Base-by-base conservation (phyloP, 2,797 vertebrate species). In the Vultur gryphus region DNA sequence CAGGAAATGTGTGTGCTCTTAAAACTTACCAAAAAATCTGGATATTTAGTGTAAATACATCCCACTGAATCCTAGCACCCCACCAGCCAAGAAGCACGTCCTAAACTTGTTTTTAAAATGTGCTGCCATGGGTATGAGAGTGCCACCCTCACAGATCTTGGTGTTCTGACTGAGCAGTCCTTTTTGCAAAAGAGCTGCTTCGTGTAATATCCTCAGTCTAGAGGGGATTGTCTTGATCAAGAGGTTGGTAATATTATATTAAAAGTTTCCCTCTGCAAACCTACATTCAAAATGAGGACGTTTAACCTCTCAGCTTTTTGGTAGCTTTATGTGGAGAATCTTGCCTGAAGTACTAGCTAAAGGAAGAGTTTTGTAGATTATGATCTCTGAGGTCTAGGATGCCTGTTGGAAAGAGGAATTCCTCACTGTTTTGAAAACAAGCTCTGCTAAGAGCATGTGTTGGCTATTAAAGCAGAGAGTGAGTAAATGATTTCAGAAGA, bases 271-370 rank as follows among this genome's bases (percentile, higher is more conserved):
- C 12, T 84, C 46, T 77, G 20, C 39, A 52, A 87, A 55, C 23
- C 25, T 52, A 5, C 8, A 6, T 76, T 84, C 31, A 8, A 81
- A 80, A 43, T 35, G 11, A 78, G 41, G 52, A 39, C 0, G 0
- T 57, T 84, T 51, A 81, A 51, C 37, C n/a, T 83, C 43, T 81
- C 10, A 23, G 18, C 31, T 86, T 57, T 92, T 59, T 35, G 16
- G 48, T 64, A 54, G 14, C 31, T 90, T 61, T 72, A 10, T 29
- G 12, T 25, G 55, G 43, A 88, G 35, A 35, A 49, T 58, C 26
- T 17, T 77, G 11, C 13, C 28, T 62, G 31, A 75, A 51, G 9
- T 46, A 35, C 3, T 41, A 49, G 44, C 43, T 83, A 52, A 46
- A 58, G 39, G 35, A 87, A 51, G 49, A 78, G 28, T 37, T 91